phyloP scores from a whole-genome alignment of 2,888 invertebrate species.

The Cecidostiba fungosa region DNA sequence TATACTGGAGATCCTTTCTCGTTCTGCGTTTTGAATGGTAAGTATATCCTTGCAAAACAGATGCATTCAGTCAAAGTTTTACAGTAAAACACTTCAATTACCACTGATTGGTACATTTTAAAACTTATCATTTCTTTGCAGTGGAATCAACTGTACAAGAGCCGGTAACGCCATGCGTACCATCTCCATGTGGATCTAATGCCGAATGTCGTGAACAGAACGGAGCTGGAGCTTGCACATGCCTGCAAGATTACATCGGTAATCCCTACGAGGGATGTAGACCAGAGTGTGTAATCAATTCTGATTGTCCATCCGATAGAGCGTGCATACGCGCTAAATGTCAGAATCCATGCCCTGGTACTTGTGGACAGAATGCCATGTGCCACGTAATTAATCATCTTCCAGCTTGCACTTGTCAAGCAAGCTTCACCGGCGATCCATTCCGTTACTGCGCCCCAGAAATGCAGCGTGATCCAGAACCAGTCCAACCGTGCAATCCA shows the following conservation, averaged over 20 bases:
- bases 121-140: constrained; percentile 7
- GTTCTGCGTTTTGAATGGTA: constrained; percentile 71
- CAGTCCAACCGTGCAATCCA: constrained; percentile 81
- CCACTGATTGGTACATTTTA: background rate
- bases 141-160: background rate
- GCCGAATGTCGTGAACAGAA: constrained; percentile 83
- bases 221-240: constrained; percentile 75
- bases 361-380: constrained; percentile 88
- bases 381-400: constrained; percentile 89
- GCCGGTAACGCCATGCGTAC: constrained; percentile 74
- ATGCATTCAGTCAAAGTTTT: background rate
- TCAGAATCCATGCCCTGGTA: constrained; percentile 89
- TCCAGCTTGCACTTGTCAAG: constrained; percentile 83
- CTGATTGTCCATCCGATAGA: constrained; percentile 88
- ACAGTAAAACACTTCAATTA: background rate
- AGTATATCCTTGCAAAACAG: background rate
- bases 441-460: constrained; percentile 78
- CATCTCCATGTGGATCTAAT: constrained; percentile 90
- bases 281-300: constrained; percentile 90
- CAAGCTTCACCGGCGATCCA: constrained; percentile 83
- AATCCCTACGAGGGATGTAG: constrained; percentile 85
- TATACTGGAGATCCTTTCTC: constrained; percentile 89
- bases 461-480: constrained; percentile 23
- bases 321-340: constrained; percentile 92
- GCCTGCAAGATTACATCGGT: constrained; percentile 78